Conservation (phyloP, 2,888 invertebrate species). For the Nemoura dubitans region DNA sequence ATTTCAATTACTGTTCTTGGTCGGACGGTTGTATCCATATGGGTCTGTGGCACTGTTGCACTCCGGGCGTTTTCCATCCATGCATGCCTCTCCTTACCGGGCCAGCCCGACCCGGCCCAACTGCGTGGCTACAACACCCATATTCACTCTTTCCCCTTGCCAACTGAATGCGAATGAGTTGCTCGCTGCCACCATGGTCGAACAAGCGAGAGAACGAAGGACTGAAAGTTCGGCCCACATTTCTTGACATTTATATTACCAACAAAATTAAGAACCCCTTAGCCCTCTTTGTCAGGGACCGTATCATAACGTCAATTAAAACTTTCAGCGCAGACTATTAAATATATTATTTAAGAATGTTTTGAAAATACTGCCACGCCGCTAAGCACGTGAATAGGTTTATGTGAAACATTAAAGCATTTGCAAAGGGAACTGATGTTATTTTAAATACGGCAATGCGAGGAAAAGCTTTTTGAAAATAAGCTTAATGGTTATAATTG, state of each 20-base stretch:
- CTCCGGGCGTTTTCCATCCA: background rate
- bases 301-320: background rate
- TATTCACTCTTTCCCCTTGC: constrained; percentile 39
- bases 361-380: background rate
- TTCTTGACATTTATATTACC: background rate
- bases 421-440: background rate
- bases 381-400: background rate
- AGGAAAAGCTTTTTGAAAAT: background rate
- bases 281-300: background rate
- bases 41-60: background rate
- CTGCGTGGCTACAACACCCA: constrained; percentile 20
- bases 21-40: background rate
- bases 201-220: background rate
- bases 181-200: background rate
- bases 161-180: constrained; percentile 46
- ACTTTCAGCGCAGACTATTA: background rate
- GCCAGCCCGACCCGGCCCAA: background rate
- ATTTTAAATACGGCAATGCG: background rate
- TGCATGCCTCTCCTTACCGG: constrained; percentile 12
- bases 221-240: background rate
- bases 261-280: constrained; percentile 4
- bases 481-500: background rate
- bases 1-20: constrained; percentile 48
- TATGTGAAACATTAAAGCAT: background rate
- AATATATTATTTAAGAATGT: constrained; percentile 3